These are phyloP conservation scores for Champsocephalus gunnari DNA, from an alignment of 2,797 vertebrate genomes.

Conservation along the genomic window DNA sequence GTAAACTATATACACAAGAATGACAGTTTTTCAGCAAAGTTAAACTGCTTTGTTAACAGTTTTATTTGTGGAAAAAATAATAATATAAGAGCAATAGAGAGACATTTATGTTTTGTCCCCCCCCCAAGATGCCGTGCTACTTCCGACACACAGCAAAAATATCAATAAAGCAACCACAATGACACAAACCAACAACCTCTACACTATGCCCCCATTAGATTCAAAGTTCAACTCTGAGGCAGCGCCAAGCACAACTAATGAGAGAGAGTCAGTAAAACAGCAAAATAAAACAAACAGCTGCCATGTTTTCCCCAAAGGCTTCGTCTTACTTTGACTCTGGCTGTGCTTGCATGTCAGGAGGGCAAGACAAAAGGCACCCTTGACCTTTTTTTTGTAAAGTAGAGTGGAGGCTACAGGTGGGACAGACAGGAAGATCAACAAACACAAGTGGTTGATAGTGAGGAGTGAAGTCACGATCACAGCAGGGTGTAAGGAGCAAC, in stretches of 20 bases:
- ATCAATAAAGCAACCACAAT: conserved; percentile 36
- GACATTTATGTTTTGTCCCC: conserved; percentile 11
- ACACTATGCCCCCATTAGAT: conserved; percentile 23
- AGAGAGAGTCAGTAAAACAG: conserved; percentile 39
- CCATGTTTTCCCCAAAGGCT: conserved; percentile 46
- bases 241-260: conserved; percentile 34
- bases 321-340: conserved; percentile 51
- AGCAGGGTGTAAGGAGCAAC: conserved; percentile 39
- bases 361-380: conserved; percentile 46
- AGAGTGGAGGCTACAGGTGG: conserved; percentile 63
- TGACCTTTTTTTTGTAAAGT: conserved; percentile 45
- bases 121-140: conserved; percentile 29
- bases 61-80: background rate
- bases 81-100: conserved; percentile 9
- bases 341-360: conserved; percentile 54
- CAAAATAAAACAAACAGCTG: conserved; percentile 66
- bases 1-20: background rate
- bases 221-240: conserved; percentile 38
- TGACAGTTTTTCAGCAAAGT: background rate
- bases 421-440: conserved; percentile 61
- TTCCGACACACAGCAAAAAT: conserved; percentile 35
- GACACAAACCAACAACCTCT: conserved; percentile 21
- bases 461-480: conserved; percentile 42
- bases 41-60: background rate
- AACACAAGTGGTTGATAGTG: conserved; percentile 52